Conservation (phyloP, 1,140 invertebrate genomes). For the Drosophila mauritiana region DNA sequence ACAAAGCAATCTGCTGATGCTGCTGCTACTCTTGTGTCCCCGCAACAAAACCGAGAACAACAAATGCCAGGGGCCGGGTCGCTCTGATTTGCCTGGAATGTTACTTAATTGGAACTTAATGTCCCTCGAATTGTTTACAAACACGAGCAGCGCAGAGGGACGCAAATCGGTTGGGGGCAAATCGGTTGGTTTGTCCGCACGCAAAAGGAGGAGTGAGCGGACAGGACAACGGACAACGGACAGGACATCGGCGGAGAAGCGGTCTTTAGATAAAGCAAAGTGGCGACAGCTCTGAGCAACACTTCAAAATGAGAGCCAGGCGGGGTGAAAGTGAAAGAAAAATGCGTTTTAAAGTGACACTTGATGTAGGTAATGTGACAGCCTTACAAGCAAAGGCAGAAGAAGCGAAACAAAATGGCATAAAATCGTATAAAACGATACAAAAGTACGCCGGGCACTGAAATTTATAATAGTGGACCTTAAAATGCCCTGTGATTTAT, state of each 20-base stretch:
- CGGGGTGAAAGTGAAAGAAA: slow-evolving; percentile 59
- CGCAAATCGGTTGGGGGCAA: background rate
- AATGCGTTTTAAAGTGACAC: slow-evolving; percentile 80
- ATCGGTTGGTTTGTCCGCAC: background rate
- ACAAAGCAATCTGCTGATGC: slow-evolving; percentile 71
- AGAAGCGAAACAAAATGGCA: slow-evolving; percentile 35
- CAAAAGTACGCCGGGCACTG: slow-evolving; percentile 24
- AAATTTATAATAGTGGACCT: slow-evolving; percentile 1
- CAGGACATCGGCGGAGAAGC: slow-evolving; percentile 6
- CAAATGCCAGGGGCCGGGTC: slow-evolving; percentile 30
- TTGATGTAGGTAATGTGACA: slow-evolving; percentile 79
- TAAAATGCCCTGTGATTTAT: slow-evolving; percentile 27
- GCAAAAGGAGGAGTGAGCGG: background rate
- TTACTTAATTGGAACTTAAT: slow-evolving; percentile 81
- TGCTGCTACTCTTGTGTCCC: background rate
- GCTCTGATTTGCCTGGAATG: slow-evolving; percentile 67
- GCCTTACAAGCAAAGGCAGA: slow-evolving; percentile 57
- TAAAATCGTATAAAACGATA: slow-evolving; percentile 45
- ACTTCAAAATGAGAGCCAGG: slow-evolving; percentile 55
- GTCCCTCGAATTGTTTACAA: slow-evolving; percentile 77
- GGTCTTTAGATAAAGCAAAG: slow-evolving; percentile 61
- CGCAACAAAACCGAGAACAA: slow-evolving; percentile 31
- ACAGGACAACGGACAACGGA: background rate
- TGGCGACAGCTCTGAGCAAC: slow-evolving; percentile 68
- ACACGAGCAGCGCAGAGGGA: slow-evolving; percentile 23